phyloP scores from a whole-genome alignment of 37 sponge, comb jelly and placozoan species.

The Hexactinellida sp. region DNA sequence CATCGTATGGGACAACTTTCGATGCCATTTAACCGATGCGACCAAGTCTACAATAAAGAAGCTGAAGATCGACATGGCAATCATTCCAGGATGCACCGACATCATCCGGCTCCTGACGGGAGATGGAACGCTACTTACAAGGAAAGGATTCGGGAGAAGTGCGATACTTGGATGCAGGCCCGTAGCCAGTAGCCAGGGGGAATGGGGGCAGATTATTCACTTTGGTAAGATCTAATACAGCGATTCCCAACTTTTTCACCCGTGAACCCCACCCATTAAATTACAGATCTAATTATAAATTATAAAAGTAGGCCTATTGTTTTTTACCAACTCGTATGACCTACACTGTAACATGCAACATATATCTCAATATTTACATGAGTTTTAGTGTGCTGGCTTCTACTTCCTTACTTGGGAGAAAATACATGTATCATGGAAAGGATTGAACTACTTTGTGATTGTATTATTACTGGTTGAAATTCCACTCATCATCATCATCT shows the following conservation, averaged over 20 bases:
- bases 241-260: too few relatives aligned
- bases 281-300: too few relatives aligned
- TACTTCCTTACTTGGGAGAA: neutral
- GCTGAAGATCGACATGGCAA: slow-evolving; percentile 7
- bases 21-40: slow-evolving; percentile 24
- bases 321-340: neutral
- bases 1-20: slow-evolving; percentile 46
- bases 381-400: neutral
- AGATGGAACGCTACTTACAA: slow-evolving; percentile 39
- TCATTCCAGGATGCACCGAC: slow-evolving; percentile 41
- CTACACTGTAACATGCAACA: neutral
- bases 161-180: slow-evolving; percentile 46
- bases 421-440: neutral
- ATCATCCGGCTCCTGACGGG: slow-evolving; percentile 31
- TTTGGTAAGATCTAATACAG: too few relatives aligned
- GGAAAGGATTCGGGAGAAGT: slow-evolving; percentile 17
- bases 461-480: neutral
- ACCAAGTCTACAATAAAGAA: neutral
- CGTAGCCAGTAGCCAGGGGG: too few relatives aligned
- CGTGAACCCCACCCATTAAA: too few relatives aligned
- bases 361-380: neutral
- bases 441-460: neutral
- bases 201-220: too few relatives aligned
- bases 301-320: too few relatives aligned
- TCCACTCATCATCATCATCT: neutral